Evolutionary conservation across 2,113 vertebrate genomes (phyloP).

Genomic region (Callochromis pleurospilus): DNA sequence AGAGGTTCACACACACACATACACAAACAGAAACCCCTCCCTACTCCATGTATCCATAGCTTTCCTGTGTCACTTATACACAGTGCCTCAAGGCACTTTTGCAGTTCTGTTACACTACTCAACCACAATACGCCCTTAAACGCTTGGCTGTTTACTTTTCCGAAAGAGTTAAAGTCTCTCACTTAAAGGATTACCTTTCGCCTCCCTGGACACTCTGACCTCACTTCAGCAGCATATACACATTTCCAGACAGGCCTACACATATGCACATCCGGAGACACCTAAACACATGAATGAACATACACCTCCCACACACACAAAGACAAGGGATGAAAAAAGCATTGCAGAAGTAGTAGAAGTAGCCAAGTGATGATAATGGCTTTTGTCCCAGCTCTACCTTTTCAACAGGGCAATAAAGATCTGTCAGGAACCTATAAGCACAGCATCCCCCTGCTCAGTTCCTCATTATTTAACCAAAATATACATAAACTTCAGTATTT

Average conservation of each 20-base stretch:
- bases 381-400: slow-evolving; percentile 12
- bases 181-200: slow-evolving; percentile 75
- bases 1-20: slow-evolving; percentile 9
- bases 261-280: neutral
- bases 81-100: slow-evolving; percentile 48
- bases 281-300: neutral
- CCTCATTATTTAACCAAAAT: neutral
- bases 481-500: neutral
- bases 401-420: neutral
- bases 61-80: slow-evolving; percentile 59
- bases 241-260: neutral
- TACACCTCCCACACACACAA: slow-evolving; percentile 25
- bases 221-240: slow-evolving; percentile 14
- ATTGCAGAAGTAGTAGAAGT: neutral
- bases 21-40: neutral
- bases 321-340: slow-evolving; percentile 27
- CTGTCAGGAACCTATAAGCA: neutral
- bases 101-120: slow-evolving; percentile 72
- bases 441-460: neutral
- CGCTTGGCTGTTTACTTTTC: slow-evolving; percentile 74
- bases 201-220: slow-evolving; percentile 63
- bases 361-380: slow-evolving; percentile 19
- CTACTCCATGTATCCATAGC: slow-evolving; percentile 24
- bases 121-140: slow-evolving; percentile 75
- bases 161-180: slow-evolving; percentile 70